These are phyloP conservation scores for Catagonus wagneri DNA, from an alignment of 2,113 vertebrate species.

Conservation along the genomic window DNA sequence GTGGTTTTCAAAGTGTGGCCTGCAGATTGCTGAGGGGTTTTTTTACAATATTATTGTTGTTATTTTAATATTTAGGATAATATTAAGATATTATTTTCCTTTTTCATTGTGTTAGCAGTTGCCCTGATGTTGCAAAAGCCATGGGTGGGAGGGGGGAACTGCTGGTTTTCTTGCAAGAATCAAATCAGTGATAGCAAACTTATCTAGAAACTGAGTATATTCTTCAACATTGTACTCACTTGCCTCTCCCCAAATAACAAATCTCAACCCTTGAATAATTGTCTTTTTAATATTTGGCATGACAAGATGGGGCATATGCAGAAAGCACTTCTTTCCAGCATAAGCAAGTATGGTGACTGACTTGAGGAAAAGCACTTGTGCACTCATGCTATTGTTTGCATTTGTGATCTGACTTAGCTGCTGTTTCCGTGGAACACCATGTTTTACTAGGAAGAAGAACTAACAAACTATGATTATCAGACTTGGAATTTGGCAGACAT, in stretches of 20 bases:
- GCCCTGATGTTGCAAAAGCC: not conserved
- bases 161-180: not conserved
- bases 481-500: conserved; percentile 53
- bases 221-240: not conserved
- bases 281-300: not conserved
- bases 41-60: not conserved
- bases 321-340: not conserved
- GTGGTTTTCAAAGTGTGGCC: not conserved
- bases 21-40: not conserved
- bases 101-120: conserved; percentile 29
- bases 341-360: no score
- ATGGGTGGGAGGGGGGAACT: not conserved
- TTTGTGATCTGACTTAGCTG: not conserved
- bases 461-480: conserved; percentile 63
- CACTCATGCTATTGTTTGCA: not conserved
- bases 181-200: not conserved
- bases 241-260: rapidly evolving
- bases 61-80: not conserved
- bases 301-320: not conserved
- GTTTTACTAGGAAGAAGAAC: conserved; percentile 49
- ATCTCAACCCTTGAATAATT: not conserved
- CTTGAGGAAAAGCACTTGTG: not conserved
- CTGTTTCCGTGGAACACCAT: conserved; percentile 4
- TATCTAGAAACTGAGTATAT: not conserved
- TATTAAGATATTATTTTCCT: not conserved